Evolutionary conservation across 1,140 invertebrate species (phyloP).

Genomic region (Ceratoteleas bidentatus): DNA sequence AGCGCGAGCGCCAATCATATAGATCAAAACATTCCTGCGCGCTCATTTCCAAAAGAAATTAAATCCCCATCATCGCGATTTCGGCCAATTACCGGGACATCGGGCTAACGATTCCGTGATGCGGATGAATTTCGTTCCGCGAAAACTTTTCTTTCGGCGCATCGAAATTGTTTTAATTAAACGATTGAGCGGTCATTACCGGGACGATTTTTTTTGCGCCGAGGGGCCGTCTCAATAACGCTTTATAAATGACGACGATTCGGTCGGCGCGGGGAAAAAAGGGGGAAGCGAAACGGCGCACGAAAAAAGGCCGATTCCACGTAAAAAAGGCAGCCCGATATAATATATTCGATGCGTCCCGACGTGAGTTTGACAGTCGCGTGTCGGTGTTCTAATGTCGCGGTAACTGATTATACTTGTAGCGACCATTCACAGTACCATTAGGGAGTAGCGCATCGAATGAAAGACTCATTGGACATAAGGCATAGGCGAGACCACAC

Average conservation of each 20-base stretch:
- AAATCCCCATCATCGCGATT: too few species aligned
- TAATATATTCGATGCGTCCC: constrained; percentile 45
- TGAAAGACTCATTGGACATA: constrained; percentile 76
- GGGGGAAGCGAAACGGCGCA: constrained; percentile 24
- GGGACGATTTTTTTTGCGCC: constrained; percentile 37
- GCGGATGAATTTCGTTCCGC: too few species aligned
- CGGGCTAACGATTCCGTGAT: too few species aligned
- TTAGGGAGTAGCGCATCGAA: constrained; percentile 80
- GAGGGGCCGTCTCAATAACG: constrained; percentile 38
- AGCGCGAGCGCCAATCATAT: too few species aligned
- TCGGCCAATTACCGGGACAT: too few species aligned
- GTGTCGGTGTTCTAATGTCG: constrained; percentile 72
- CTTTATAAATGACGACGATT: constrained; percentile 52
- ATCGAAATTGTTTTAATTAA: constrained; percentile 49
- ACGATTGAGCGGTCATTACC: constrained; percentile 42
- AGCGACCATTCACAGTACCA: constrained; percentile 71
- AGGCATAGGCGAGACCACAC: constrained; percentile 75
- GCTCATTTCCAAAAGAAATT: too few species aligned
- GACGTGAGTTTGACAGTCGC: constrained; percentile 58
- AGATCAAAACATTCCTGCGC: too few species aligned
- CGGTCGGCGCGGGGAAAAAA: constrained; percentile 28
- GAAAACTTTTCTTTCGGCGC: too few species aligned
- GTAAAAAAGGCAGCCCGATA: constrained; percentile 42
- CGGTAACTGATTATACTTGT: constrained; percentile 68
- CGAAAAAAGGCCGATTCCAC: constrained; percentile 43